phyloP scores from a whole-genome alignment of 1,140 invertebrate species.

The Drosophila ficusphila region DNA sequence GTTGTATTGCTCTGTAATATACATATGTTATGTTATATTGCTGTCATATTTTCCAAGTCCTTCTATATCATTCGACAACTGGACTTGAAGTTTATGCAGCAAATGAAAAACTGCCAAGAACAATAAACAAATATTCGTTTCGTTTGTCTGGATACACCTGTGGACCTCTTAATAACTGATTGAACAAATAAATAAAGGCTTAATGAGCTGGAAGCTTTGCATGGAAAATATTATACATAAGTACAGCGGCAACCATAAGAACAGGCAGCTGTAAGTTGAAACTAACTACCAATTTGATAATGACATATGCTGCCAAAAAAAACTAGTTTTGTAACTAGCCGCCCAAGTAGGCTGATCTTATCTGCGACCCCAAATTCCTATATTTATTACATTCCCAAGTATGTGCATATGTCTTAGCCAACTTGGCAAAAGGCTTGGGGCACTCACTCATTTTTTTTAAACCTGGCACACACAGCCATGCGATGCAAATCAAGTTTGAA shows the following conservation, averaged over 20 bases:
- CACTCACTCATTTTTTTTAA: too few relatives aligned
- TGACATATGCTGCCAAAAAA: too few relatives aligned
- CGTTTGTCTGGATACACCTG: neutral
- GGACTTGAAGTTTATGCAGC: too few relatives aligned
- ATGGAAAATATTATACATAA: neutral
- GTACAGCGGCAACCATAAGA: neutral
- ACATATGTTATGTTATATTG: too few relatives aligned
- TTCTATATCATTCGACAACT: too few relatives aligned
- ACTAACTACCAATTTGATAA: too few relatives aligned
- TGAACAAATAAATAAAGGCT: neutral
- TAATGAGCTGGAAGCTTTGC: neutral
- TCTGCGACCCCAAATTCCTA: too few relatives aligned
- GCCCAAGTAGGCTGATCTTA: too few relatives aligned
- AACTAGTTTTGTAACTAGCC: too few relatives aligned
- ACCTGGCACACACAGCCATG: neutral
- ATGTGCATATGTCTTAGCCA: neutral
- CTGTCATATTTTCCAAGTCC: too few relatives aligned
- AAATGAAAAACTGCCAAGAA: slow-evolving; percentile 1
- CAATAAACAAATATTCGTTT: slow-evolving; percentile 1
- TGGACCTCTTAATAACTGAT: slow-evolving; percentile 4
- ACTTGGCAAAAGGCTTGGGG: neutral
- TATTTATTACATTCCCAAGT: neutral
- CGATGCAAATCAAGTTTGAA: slow-evolving; percentile 18
- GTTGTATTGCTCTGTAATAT: too few relatives aligned
- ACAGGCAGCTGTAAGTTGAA: too few relatives aligned